Evolutionary conservation across 2,113 vertebrate species (phyloP), one percentile per base, ranked within the genome.

Genomic region (Sigmodon hispidus): DNA sequence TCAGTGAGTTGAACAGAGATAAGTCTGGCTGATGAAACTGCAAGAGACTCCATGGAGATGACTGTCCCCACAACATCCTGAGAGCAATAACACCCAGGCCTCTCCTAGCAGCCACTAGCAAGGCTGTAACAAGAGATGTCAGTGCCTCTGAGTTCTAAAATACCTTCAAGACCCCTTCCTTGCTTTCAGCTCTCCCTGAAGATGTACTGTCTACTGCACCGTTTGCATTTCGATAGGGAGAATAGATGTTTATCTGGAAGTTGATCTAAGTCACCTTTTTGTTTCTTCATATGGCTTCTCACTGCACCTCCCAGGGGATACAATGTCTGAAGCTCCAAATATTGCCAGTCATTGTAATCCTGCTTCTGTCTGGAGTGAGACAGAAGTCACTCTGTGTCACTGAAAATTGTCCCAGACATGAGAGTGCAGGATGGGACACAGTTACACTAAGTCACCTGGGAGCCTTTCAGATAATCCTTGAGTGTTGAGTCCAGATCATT

Each of bases 1-100:
- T 87, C 73, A 57, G 59, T 89, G 45, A 91, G 72, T 92, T 85
- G 79, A 94, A 91, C 36, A 96, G 87, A 87, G 80, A 91, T 36
- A 95, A 34, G 22, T 81, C 40, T 79, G 84, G 80, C 48, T 77
- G 48, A 48, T 69, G 77, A 80, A 89, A 57, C 40, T 29, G 0
- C 91, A 89, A 22, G 55, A 86, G 43, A 84, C 87, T 83, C 91
- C 75, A 16, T 48, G 34, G 79, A 57, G 89, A 61, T 57, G 80
- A n/a, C 15, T 55, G 73, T 63, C 92, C 61, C 75, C 50, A 43
- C 31, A 36, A n/a, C 43, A 72, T 43, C 0, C 3, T 12, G 77
- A 75, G 45, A 80, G 29, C 9, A 55, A 40, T 40, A 52, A 7
- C 26, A 3, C 7, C 12, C 19, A 0, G 61, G 26, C 50, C 75